These are phyloP conservation scores for Saccopteryx bilineata DNA, from an alignment of 2,113 vertebrate species.

Conservation along the genomic window DNA sequence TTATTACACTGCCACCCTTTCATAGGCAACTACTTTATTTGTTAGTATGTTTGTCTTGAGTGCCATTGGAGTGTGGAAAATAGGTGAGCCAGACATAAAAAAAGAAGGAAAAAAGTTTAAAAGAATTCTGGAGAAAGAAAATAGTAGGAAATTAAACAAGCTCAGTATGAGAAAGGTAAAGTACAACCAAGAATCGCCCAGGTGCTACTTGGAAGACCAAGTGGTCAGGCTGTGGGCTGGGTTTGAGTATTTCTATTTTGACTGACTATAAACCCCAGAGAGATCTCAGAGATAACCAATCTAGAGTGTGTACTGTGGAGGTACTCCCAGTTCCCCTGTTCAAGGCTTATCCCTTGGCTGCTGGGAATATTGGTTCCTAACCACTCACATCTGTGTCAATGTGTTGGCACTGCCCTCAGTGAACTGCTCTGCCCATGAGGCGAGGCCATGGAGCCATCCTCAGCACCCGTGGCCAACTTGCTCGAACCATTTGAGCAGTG, in stretches of 20 bases:
- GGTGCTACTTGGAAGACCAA: not conserved
- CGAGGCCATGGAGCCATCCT: too few species aligned
- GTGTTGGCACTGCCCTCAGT: not conserved
- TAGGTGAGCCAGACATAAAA: not conserved
- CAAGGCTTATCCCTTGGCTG: not conserved
- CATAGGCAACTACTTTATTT: not conserved
- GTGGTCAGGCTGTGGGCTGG: not conserved
- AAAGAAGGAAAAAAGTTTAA: not conserved
- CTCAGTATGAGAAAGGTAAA: not conserved
- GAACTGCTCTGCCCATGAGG: not conserved
- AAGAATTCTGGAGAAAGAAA: not conserved
- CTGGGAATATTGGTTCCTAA: not conserved
- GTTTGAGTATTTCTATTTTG: not conserved
- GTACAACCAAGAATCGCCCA: not conserved
- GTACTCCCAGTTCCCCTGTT: not conserved
- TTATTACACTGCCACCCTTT: not conserved
- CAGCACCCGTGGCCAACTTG: too few species aligned
- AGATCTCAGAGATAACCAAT: not conserved
- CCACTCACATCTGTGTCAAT: not conserved
- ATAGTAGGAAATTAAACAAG: not conserved
- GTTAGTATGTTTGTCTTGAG: not conserved
- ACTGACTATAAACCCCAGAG: not conserved
- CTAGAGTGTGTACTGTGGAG: not conserved
- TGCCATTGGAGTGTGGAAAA: not conserved
- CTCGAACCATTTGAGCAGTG: too few species aligned